These are phyloP conservation scores for Bombyx mandarina DNA, from an alignment of 1,140 invertebrate species.

Conservation along the genomic window DNA sequence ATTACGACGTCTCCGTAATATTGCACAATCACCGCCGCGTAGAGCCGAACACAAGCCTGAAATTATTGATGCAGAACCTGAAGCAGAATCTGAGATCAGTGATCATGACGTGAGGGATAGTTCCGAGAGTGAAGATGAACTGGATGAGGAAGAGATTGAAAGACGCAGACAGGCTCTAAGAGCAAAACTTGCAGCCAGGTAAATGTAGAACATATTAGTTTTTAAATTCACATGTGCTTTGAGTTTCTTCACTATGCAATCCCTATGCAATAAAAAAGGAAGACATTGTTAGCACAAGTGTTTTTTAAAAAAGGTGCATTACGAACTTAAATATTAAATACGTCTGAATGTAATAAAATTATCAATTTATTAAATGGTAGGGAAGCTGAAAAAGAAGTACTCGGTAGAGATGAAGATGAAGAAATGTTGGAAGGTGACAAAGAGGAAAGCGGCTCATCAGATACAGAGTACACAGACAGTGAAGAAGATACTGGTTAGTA, in stretches of 20 bases:
- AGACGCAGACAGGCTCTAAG: conserved; percentile 78
- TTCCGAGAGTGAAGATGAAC: conserved; percentile 78
- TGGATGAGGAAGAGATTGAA: conserved; percentile 85
- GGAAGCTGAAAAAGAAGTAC: conserved; percentile 84
- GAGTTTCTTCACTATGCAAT: too few relatives aligned
- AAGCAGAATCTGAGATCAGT: conserved; percentile 58
- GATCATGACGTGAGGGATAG: conserved; percentile 59
- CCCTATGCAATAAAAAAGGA: too few relatives aligned
- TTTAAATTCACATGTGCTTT: too few relatives aligned
- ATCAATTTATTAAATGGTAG: conserved; percentile 49
- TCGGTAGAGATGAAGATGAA: conserved; percentile 81
- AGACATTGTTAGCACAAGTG: too few relatives aligned
- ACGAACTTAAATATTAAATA: too few relatives aligned
- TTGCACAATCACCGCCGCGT: conserved; percentile 48
- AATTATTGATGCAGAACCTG: conserved; percentile 73
- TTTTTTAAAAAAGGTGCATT: too few relatives aligned
- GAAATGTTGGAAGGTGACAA: conserved; percentile 76
- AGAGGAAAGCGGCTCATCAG: conserved; percentile 76
- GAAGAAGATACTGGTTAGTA: conserved; percentile 84
- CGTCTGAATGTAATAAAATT: neutral
- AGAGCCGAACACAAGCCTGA: conserved; percentile 69
- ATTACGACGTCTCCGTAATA: conserved; percentile 74
- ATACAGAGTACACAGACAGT: conserved; percentile 91
- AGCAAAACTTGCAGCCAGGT: conserved; percentile 60
- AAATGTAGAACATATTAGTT: neutral